These are phyloP conservation scores for Apeira syringaria DNA, from an alignment of 2,888 invertebrate species.

Conservation along the genomic window DNA sequence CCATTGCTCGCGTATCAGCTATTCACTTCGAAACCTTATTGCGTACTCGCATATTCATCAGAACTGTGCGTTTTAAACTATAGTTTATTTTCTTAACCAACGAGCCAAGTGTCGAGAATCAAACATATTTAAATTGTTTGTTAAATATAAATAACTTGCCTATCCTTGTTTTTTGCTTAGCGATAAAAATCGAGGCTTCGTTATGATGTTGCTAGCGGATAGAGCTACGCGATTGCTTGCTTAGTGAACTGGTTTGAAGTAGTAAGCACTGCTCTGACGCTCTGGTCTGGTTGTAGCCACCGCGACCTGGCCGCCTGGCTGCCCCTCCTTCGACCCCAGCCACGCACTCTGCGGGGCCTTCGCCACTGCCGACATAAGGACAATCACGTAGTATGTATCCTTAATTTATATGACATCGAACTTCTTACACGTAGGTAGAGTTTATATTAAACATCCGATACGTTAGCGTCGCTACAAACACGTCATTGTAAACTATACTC, in stretches of 20 bases:
- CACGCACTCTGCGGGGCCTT: constrained; percentile 53
- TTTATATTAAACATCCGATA: too few relatives aligned
- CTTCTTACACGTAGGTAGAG: too few relatives aligned
- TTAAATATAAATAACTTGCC: neutral
- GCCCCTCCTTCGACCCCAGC: constrained; percentile 67
- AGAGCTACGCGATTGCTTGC: constrained; percentile 14
- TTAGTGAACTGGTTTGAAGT: constrained; percentile 24
- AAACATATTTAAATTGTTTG: neutral
- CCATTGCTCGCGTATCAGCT: constrained; percentile 14
- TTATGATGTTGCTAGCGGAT: constrained; percentile 9
- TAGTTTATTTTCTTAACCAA: constrained; percentile 4
- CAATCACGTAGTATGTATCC: constrained; percentile 73
- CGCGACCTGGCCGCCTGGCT: constrained; percentile 61
- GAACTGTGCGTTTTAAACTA: neutral
- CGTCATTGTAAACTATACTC: too few relatives aligned
- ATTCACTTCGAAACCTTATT: constrained; percentile 5
- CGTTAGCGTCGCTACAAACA: too few relatives aligned
- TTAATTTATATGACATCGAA: too few relatives aligned
- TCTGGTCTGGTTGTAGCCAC: constrained; percentile 65
- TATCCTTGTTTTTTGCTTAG: constrained; percentile 10
- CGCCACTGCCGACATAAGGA: constrained; percentile 41
- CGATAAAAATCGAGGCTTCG: constrained; percentile 6
- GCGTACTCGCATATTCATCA: constrained; percentile 1
- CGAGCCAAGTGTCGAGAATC: neutral
- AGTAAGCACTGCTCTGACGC: constrained; percentile 14